Conservation (phyloP, 2,888 invertebrate species). For the Idaea dimidiata region DNA sequence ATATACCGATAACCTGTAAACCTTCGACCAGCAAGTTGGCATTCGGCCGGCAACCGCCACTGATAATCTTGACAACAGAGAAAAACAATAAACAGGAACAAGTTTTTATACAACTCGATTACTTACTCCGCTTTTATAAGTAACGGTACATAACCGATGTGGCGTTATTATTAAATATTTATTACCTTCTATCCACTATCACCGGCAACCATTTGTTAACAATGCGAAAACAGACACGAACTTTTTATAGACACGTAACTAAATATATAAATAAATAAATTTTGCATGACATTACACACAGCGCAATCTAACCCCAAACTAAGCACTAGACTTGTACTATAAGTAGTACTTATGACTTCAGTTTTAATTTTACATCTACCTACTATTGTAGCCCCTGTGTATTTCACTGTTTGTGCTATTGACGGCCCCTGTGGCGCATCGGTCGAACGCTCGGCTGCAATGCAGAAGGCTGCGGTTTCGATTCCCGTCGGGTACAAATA, state of each 20-base stretch:
- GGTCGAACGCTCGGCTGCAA: no score
- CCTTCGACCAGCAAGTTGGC: conserved; percentile 22
- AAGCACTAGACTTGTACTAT: no score
- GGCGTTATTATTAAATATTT: conserved; percentile 29
- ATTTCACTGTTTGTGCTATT: no score
- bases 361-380: no score
- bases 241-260: conserved; percentile 16
- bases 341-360: no score
- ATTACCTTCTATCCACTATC: conserved; percentile 14
- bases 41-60: conserved; percentile 9
- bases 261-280: no score
- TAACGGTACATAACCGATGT: conserved; percentile 22
- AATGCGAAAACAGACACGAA: conserved; percentile 13
- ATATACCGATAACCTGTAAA: conserved; percentile 22
- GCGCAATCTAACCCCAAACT: no score
- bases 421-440: no score
- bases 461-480: no score
- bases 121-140: conserved; percentile 28
- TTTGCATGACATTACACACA: no score
- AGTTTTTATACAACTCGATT: conserved; percentile 29
- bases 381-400: no score
- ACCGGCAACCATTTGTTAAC: background rate
- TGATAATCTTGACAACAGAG: conserved; percentile 25
- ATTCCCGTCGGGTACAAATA: no score
- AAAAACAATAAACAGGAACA: conserved; percentile 36